These are phyloP conservation scores for Copidosoma floridanum DNA, from an alignment of 1,140 invertebrate genomes.

Conservation along the genomic window DNA sequence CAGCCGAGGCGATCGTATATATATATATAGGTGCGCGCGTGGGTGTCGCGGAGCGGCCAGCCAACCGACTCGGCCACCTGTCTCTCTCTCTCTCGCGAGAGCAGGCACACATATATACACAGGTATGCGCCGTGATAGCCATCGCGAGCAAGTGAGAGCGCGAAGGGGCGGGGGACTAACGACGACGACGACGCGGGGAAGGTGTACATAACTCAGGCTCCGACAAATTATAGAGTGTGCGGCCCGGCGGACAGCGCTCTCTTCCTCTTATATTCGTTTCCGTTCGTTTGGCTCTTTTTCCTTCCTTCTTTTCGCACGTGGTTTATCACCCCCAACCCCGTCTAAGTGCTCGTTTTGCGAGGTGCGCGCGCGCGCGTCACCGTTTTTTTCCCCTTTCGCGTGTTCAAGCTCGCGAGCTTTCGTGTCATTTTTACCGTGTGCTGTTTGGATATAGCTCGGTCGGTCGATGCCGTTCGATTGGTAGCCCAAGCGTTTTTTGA, in stretches of 20 bases:
- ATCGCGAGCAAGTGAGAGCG: no score
- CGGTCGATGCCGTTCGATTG: no score
- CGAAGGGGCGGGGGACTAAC: no score
- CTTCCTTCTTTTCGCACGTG: background rate
- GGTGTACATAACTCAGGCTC: slow-evolving; percentile 55
- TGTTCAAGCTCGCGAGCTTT: no score
- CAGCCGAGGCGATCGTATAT: no score
- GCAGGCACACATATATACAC: no score
- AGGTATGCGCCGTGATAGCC: slow-evolving; percentile 53
- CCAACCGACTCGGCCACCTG: slow-evolving; percentile 45
- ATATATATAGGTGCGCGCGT: slow-evolving; percentile 41
- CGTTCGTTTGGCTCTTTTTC: no score
- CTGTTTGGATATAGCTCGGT: no score
- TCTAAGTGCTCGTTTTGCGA: slow-evolving; percentile 22
- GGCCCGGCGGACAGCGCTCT: slow-evolving; percentile 49
- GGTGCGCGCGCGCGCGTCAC: slow-evolving; percentile 11
- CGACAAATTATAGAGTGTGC: slow-evolving; percentile 56
- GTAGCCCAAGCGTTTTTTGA: no score
- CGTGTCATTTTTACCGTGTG: no score
- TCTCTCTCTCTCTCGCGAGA: no score
- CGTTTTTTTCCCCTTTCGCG: background rate
- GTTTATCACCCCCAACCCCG: background rate
- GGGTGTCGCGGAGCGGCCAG: slow-evolving; percentile 53
- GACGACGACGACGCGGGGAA: slow-evolving; percentile 46
- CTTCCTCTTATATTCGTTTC: slow-evolving; percentile 30